Conservation (phyloP, 2,113 vertebrate genomes). For the Arvicanthis niloticus region DNA sequence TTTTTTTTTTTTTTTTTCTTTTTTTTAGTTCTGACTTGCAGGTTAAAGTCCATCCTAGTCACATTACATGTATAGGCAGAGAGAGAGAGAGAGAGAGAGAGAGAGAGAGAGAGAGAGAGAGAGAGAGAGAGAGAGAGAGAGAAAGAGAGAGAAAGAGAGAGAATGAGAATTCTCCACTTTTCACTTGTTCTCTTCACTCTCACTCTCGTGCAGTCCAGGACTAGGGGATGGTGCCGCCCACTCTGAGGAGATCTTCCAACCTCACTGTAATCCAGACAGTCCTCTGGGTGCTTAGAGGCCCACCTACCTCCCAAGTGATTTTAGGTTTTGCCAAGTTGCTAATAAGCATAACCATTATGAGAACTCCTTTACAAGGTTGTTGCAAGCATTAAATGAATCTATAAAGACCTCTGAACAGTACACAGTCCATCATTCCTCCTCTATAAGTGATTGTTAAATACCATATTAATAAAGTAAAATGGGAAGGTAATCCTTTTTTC, state of each 20-base stretch:
- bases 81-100: neutral
- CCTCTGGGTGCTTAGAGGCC: neutral
- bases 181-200: neutral
- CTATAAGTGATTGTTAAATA: neutral
- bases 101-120: too few relatives aligned
- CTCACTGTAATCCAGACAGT: neutral
- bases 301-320: neutral
- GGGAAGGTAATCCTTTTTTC: neutral
- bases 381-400: neutral
- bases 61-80: too few relatives aligned
- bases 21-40: neutral
- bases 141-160: too few relatives aligned
- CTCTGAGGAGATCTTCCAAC: too few relatives aligned
- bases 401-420: neutral
- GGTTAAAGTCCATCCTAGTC: neutral
- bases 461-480: neutral
- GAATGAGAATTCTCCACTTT: too few relatives aligned
- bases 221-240: neutral
- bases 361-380: neutral
- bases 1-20: too few relatives aligned
- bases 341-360: neutral
- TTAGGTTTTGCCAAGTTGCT: neutral
- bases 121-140: too few relatives aligned
- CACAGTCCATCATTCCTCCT: neutral
- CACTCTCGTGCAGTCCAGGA: neutral